Conservation (phyloP, 2,888 invertebrate species). For the Acanthosepion esculentum region DNA sequence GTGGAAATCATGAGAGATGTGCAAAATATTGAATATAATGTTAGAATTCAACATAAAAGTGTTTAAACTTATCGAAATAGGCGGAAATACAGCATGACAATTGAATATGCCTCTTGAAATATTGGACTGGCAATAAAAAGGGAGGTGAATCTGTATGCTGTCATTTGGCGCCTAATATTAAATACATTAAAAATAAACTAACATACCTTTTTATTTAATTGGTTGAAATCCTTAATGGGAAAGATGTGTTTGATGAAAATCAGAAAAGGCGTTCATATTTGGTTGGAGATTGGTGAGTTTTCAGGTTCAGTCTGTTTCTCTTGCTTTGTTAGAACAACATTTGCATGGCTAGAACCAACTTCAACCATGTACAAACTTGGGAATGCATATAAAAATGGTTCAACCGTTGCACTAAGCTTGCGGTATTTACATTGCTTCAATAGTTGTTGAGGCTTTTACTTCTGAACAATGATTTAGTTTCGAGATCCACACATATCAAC, state of each 20-base stretch:
- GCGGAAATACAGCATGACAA: too few relatives aligned
- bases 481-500: not conserved
- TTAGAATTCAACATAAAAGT: too few relatives aligned
- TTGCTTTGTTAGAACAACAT: not conserved
- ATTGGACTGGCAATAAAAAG: too few relatives aligned
- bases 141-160: too few relatives aligned
- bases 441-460: not conserved
- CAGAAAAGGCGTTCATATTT: not conserved
- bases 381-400: not conserved
- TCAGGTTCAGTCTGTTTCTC: not conserved
- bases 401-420: too few relatives aligned
- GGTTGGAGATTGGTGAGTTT: not conserved
- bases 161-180: not conserved
- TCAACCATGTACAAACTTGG: not conserved
- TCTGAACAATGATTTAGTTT: constrained; percentile 14
- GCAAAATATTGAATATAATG: too few relatives aligned
- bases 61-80: too few relatives aligned
- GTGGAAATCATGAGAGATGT: too few relatives aligned
- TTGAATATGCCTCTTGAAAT: too few relatives aligned
- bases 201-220: constrained; percentile 3
- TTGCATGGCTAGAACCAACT: not conserved
- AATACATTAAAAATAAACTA: not conserved
- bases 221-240: not conserved
- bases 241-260: not conserved
- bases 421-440: not conserved